Conservation (phyloP, 2,888 invertebrate species). For the Disparrhopalites patrizii region DNA sequence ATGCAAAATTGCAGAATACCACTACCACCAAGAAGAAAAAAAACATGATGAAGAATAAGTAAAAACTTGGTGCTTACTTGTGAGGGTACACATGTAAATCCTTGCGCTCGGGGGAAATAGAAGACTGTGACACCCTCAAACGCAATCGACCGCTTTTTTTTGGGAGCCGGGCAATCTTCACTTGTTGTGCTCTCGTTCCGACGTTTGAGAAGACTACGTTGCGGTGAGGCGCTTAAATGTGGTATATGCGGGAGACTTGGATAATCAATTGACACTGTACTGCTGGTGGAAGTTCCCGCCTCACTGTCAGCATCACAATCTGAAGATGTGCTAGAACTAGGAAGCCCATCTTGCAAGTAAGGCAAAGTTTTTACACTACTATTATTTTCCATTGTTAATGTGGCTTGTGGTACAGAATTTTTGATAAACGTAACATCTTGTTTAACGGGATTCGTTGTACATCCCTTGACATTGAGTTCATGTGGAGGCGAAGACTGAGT, state of each 20-base stretch:
- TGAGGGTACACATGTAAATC: conserved; percentile 86
- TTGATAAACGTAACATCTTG: conserved; percentile 12
- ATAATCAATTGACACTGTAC: neutral
- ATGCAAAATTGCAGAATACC: neutral
- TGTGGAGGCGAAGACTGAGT: conserved; percentile 30
- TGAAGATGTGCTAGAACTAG: conserved; percentile 11
- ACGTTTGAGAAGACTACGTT: conserved; percentile 41
- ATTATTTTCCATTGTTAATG: conserved; percentile 2
- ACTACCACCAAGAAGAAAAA: no score
- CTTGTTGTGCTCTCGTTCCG: conserved; percentile 22
- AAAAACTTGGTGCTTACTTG: conserved; percentile 50
- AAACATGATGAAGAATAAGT: neutral
- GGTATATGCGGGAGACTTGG: conserved; percentile 29
- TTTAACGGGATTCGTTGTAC: neutral
- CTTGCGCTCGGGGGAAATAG: conserved; percentile 90
- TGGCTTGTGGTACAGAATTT: neutral
- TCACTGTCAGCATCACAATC: conserved; percentile 17
- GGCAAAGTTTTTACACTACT: conserved; percentile 8
- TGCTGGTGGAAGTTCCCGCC: conserved; percentile 7
- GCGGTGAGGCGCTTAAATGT: conserved; percentile 32
- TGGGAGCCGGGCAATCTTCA: conserved; percentile 50
- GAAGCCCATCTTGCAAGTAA: conserved; percentile 8
- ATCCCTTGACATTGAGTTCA: conserved; percentile 17
- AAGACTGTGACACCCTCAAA: conserved; percentile 91
- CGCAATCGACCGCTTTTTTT: conserved; percentile 74